Base-by-base conservation (phyloP, 2,113 vertebrate genomes). In the Pedionomus torquatus region DNA sequence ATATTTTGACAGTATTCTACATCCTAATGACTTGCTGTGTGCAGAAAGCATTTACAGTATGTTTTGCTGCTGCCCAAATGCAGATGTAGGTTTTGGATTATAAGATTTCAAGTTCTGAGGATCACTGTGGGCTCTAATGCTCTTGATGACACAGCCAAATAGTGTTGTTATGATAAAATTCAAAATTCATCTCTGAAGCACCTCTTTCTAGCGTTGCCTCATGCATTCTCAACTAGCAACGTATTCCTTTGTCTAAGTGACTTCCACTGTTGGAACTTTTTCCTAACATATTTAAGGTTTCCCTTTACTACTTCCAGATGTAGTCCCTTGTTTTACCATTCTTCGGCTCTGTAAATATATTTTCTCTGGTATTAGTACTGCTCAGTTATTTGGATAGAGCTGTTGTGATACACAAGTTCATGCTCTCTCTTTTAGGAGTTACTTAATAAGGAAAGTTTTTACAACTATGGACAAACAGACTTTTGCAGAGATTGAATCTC, bases 161-260 rank as follows among this genome's bases (percentile, higher is more conserved):
- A 91, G 77, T 82, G 94, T 95, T 96, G 91, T 93, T 96, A 83
- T 94, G 95, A 97, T 96, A 96, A 91, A 94, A 96, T 85, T 93
- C 87, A 83, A 83, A 95, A 91, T 96, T 80, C 75, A 93, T 96
- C 93, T 96, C 84, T 95, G 87, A 93, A 96, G 95, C 91, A 96
- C 95, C 96, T 97, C 92, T 96, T 92, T 69, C 83, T 93, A 94
- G 69, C 1, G 39, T 95, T 97, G 96, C 92, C 96, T 97, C 95
- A 96, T 95, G 93, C 94, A 97, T 97, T 97, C 94, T 92, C 92
- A 78, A 77, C 93, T 77, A 89, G 93, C 91, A 97, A 96, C 94
- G 95, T 97, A 97, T 97, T 97, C 74, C 90, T 95, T 94, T 96
- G 95, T 97, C 94, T 97, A 95, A 96, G 97, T 82, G 89, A 94